Conservation (phyloP, 2,797 vertebrate species). For the Chanos chanos region DNA sequence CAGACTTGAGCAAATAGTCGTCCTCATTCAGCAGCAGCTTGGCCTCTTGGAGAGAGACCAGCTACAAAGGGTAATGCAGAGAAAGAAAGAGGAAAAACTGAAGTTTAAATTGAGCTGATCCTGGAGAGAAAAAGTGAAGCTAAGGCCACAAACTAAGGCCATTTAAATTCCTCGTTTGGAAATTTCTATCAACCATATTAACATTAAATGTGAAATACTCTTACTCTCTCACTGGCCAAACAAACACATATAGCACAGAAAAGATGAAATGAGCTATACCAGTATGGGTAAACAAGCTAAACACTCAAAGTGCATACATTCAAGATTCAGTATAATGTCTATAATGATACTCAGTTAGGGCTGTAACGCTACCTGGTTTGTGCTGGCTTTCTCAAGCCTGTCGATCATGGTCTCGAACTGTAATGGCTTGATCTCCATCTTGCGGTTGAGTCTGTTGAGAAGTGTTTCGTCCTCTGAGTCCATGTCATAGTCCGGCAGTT, state of each 20-base stretch:
- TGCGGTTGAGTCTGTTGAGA: constrained; percentile 87
- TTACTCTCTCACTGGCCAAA: too few species aligned
- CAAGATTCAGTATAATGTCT: too few species aligned
- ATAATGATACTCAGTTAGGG: too few species aligned
- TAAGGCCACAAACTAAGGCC: too few species aligned
- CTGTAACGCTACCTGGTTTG: constrained; percentile 94
- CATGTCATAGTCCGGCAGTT: constrained; percentile 93
- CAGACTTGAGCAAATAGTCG: constrained; percentile 90
- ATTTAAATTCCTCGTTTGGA: too few species aligned
- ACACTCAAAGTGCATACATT: too few species aligned
- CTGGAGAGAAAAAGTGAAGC: too few species aligned
- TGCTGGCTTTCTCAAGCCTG: constrained; percentile 89
- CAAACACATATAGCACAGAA: background rate
- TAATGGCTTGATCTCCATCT: constrained; percentile 90
- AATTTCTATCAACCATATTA: too few species aligned
- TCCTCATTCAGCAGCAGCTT: constrained; percentile 91
- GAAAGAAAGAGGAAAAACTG: background rate
- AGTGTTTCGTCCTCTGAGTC: constrained; percentile 92
- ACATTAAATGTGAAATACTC: too few species aligned
- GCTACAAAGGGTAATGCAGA: constrained; percentile 53
- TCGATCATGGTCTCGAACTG: constrained; percentile 96
- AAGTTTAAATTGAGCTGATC: background rate
- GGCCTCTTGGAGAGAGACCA: constrained; percentile 86
- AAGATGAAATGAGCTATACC: too few species aligned
- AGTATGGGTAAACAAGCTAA: too few species aligned